Conservation (phyloP, 2,888 invertebrate genomes). For the Incurvaria masculella region DNA sequence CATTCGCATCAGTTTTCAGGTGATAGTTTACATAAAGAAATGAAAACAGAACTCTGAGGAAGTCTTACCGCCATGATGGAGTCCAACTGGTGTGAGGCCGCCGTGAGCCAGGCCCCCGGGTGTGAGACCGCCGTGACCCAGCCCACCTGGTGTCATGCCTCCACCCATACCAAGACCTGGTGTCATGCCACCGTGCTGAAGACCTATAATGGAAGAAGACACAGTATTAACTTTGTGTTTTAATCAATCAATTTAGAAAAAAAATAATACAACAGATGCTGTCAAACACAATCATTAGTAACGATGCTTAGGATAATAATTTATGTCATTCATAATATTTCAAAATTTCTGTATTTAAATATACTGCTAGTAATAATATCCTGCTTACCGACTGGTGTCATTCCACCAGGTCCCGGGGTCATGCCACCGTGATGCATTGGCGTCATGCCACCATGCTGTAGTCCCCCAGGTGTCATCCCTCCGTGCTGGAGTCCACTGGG, state of each 20-base stretch:
- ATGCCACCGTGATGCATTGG: conserved; percentile 24
- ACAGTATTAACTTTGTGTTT: no score
- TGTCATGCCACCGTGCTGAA: conserved; percentile 30
- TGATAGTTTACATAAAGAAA: no score
- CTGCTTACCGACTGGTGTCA: conserved; percentile 25
- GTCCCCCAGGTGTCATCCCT: conserved; percentile 37
- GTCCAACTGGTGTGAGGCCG: conserved; percentile 37
- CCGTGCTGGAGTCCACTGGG: conserved; percentile 36
- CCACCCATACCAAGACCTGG: conserved; percentile 32
- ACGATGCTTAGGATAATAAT: no score
- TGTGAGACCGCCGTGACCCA: conserved; percentile 27
- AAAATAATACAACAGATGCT: no score
- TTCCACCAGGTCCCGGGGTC: conserved; percentile 32
- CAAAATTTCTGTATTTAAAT: no score
- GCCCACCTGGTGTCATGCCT: conserved; percentile 30
- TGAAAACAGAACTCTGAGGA: conserved; percentile 17
- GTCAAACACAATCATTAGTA: no score
- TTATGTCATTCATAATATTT: no score
- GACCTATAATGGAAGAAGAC: no score
- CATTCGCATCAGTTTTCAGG: conserved; percentile 20
- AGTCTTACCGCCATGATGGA: conserved; percentile 33
- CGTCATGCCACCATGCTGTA: conserved; percentile 32
- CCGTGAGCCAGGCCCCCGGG: conserved; percentile 40
- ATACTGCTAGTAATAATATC: no score
- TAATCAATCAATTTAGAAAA: no score